Base-by-base conservation (phyloP, 2,888 invertebrate species). In the Brenthis daphne region DNA sequence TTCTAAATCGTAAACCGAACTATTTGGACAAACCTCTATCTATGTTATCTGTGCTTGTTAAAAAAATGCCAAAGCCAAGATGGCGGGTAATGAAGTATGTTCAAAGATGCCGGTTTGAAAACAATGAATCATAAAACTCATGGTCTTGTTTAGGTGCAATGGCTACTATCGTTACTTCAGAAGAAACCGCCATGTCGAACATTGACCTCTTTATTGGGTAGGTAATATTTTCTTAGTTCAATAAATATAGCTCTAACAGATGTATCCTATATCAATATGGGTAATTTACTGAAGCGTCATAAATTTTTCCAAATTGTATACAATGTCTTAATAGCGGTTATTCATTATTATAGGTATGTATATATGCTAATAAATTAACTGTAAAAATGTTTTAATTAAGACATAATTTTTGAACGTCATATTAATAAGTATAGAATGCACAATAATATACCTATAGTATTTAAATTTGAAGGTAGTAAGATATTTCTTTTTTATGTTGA, bases 61-160 rank as follows among this genome's bases (percentile, higher is more conserved):
- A 74, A 70, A 68, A 63, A 57, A 43, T 55, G 43, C 64, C 16
- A 48, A 47, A 53, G 64, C 63, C 68, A 72, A 70, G 55, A 72
- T 72, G 72, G 68, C 68, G 48, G 50, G 47, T 14, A 60, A 29
- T 50, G 54, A 68, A 65, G 51, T 63, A 48, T 56, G 71, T 70
- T 76, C 73, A 78, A 78, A 76, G 76, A 64, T 12, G 58, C 75
- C 73, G 75, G 67, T 64, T 65, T 70, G 56, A 77, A 74, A 74
- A 78, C 78, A 78, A 76, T 76, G 64, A n/a, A 57, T 65, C 70
- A 69, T 76, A 72, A 75, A 70, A 68, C 20, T 68, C 67, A 75
- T 69, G 72, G 69, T 71, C 64, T 70, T 73, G 72, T 74, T 74
- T 73, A 67, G 69, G 67, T 68, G 71, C 64, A 73, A 73, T 65